phyloP scores from a whole-genome alignment of 1,140 invertebrate genomes.

The Brachionus asplanchnoidis region DNA sequence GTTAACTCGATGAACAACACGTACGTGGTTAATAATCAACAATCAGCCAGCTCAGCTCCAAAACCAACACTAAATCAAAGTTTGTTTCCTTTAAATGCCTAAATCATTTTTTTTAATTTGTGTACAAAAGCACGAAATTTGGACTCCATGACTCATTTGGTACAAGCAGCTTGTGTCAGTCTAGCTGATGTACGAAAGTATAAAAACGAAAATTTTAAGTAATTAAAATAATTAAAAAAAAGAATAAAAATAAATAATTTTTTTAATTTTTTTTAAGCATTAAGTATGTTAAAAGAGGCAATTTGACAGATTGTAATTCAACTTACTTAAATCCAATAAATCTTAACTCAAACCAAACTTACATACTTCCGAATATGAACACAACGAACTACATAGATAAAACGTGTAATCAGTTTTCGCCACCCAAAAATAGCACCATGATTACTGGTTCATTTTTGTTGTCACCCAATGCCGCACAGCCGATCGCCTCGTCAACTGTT shows the following conservation, averaged over 20 bases:
- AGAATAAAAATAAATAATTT: not conserved
- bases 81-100: not conserved
- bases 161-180: slow-evolving; percentile 39
- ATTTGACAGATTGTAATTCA: not conserved
- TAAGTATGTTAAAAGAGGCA: not conserved
- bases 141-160: slow-evolving; percentile 38
- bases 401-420: not conserved
- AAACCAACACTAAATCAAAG: slow-evolving; percentile 1
- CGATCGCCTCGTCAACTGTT: slow-evolving; percentile 36
- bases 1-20: slow-evolving; percentile 24
- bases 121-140: slow-evolving; percentile 20
- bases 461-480: not conserved
- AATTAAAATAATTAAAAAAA: not conserved
- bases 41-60: not conserved
- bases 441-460: not conserved
- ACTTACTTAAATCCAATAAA: slow-evolving; percentile 23
- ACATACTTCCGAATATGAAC: not conserved
- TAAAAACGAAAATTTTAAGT: slow-evolving; percentile 39
- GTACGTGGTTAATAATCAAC: slow-evolving; percentile 27
- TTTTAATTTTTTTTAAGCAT: slow-evolving; percentile 3
- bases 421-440: slow-evolving; percentile 28
- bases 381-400: not conserved
- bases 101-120: not conserved
- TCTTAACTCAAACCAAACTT: slow-evolving; percentile 13
- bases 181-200: slow-evolving; percentile 36